A percentile compares a stretch with the other conserved stretches of the same genome.
Evolutionary conservation across 2,113 vertebrate species (phyloP).

Genomic region (Chroicocephalus ridibundus): DNA sequence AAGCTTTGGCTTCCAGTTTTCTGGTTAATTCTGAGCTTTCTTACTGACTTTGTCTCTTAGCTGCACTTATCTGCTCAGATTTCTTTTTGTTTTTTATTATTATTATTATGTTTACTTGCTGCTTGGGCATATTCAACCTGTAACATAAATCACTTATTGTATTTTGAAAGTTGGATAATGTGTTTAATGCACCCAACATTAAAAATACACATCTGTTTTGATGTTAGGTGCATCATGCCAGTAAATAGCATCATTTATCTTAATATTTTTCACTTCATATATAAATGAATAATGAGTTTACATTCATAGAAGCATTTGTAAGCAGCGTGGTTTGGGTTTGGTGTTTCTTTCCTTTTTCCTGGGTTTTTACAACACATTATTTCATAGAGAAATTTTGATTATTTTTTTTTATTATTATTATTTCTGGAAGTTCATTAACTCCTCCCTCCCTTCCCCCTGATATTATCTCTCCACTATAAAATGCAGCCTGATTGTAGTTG

Average conservation of each 20-base stretch:
- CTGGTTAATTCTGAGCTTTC: background rate
- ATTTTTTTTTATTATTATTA: background rate
- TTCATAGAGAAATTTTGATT: background rate
- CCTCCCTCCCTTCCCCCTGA: background rate
- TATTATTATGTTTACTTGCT: background rate
- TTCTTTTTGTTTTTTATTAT: background rate
- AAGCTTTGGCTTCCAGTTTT: background rate
- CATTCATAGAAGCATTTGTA: background rate
- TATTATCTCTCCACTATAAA: background rate
- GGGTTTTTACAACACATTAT: background rate
- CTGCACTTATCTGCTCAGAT: background rate
- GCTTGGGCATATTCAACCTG: background rate
- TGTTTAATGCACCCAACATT: background rate
- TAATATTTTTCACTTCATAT: conserved; percentile 28
- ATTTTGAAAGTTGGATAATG: conserved; percentile 47
- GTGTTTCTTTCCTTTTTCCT: background rate
- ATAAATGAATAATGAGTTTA: conserved; percentile 9
- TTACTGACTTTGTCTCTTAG: background rate
- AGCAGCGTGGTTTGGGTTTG: background rate
- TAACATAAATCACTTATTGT: conserved; percentile 40
- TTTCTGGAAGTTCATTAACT: background rate
- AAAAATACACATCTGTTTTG: conserved; percentile 30
- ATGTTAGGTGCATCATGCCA: background rate
- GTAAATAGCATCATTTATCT: conserved; percentile 38
- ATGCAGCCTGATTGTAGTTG: background rate